phyloP scores from a whole-genome alignment of 2,888 invertebrate species.

The Ormia ochracea region DNA sequence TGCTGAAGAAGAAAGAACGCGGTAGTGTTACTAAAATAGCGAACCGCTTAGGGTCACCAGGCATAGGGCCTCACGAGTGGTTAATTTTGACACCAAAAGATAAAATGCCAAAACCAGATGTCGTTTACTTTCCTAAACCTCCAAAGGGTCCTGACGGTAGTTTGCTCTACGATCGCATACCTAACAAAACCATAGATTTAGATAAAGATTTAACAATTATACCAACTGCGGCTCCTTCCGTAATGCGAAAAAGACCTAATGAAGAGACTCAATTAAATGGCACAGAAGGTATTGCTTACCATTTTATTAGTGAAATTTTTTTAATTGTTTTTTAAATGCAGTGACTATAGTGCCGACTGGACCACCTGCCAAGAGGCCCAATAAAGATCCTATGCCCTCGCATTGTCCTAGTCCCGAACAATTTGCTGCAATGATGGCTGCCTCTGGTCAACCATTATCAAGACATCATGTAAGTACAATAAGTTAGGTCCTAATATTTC shows the following conservation, averaged over 20 bases:
- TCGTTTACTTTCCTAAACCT: slow-evolving; percentile 92
- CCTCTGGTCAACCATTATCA: slow-evolving; percentile 83
- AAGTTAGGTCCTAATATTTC: neutral
- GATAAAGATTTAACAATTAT: slow-evolving; percentile 81
- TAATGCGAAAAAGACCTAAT: slow-evolving; percentile 88
- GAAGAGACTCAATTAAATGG: slow-evolving; percentile 83
- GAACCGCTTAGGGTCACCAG: slow-evolving; percentile 82
- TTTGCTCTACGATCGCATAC: slow-evolving; percentile 89
- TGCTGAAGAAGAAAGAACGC: slow-evolving; percentile 80
- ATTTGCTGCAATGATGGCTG: slow-evolving; percentile 84
- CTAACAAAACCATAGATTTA: slow-evolving; percentile 82
- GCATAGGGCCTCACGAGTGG: slow-evolving; percentile 79
- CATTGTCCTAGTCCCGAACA: slow-evolving; percentile 84
- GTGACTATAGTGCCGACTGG: slow-evolving; percentile 74
- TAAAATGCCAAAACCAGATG: slow-evolving; percentile 87
- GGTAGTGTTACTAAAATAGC: slow-evolving; percentile 85
- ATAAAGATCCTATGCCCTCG: slow-evolving; percentile 85
- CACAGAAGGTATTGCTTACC: slow-evolving; percentile 70
- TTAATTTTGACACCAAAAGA: slow-evolving; percentile 77
- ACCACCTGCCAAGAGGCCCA: slow-evolving; percentile 88
- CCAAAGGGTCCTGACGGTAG: slow-evolving; percentile 93
- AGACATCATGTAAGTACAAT: slow-evolving; percentile 81
- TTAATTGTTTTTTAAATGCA: slow-evolving; percentile 43
- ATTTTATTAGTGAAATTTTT: neutral
- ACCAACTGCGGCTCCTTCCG: slow-evolving; percentile 78